Evolutionary conservation across 2,797 vertebrate genomes (phyloP).

Genomic region (Heterohyrax brucei): DNA sequence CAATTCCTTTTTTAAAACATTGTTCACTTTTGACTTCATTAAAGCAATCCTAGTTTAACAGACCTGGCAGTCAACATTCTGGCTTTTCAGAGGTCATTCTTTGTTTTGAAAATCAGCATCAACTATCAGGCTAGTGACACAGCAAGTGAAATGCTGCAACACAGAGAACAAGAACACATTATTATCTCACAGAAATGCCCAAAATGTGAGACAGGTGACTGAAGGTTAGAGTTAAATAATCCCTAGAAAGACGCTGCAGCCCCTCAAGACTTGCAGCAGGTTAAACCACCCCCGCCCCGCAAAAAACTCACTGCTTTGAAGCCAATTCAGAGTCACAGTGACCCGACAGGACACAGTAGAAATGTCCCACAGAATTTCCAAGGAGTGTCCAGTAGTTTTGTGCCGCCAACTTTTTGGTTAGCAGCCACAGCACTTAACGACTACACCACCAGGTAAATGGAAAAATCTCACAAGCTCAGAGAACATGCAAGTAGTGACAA

Average conservation of each 20-base stretch:
- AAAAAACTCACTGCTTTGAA: no score
- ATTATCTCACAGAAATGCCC: not conserved
- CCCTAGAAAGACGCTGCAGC: not conserved
- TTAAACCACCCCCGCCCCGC: no score
- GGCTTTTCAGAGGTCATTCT: slow-evolving; percentile 29
- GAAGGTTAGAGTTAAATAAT: not conserved
- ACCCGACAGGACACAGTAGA: no score
- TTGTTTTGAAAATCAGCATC: slow-evolving; percentile 45
- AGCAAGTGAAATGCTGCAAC: not conserved
- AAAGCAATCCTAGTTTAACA: not conserved
- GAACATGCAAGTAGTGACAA: not conserved
- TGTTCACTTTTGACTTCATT: not conserved
- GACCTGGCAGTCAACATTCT: not conserved
- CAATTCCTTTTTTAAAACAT: slow-evolving; percentile 10
- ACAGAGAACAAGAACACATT: not conserved
- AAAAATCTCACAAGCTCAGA: not conserved
- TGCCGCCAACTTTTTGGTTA: no score
- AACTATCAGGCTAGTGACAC: not conserved
- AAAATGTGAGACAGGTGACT: not conserved
- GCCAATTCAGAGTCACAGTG: no score
- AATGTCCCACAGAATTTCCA: no score
- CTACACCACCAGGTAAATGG: no score
- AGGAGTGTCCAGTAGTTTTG: no score
- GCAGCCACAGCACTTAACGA: no score
- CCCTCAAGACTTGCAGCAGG: not conserved